A percentile compares a stretch with the other conserved stretches of the same genome.
These are phyloP conservation scores for Macrosteles quadrilineatus DNA, from an alignment of 1,140 invertebrate genomes.

Conservation along the genomic window DNA sequence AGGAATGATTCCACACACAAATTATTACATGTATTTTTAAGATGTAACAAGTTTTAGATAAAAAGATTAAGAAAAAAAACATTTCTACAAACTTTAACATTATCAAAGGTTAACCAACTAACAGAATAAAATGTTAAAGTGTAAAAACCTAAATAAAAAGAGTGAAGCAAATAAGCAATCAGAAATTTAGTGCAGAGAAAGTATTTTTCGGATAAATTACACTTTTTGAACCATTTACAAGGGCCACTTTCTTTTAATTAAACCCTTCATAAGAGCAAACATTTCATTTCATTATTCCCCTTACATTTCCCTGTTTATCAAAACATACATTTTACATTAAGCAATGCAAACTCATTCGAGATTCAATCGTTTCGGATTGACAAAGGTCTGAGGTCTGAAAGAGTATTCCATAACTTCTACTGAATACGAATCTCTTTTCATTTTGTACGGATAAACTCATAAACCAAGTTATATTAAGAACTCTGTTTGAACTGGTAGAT, in stretches of 20 bases:
- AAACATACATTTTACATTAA: constrained; percentile 22
- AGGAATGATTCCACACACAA: too few species aligned
- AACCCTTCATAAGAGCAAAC: background rate
- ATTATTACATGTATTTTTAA: too few species aligned
- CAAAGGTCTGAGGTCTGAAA: background rate
- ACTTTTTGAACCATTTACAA: constrained; percentile 10
- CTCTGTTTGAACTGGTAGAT: too few species aligned
- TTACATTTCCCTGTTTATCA: constrained; percentile 16
- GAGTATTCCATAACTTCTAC: background rate
- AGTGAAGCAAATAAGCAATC: background rate
- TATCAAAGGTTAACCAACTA: too few species aligned
- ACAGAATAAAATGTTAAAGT: too few species aligned
- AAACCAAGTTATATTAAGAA: too few species aligned
- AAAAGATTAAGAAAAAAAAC: too few species aligned
- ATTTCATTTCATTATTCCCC: constrained; percentile 22
- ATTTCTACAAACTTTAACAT: too few species aligned
- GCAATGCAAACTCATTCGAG: constrained; percentile 18
- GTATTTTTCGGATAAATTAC: constrained; percentile 19
- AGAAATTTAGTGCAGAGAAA: background rate
- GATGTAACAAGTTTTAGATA: too few species aligned
- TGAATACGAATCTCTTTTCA: constrained; percentile 14
- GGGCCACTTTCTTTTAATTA: constrained; percentile 24
- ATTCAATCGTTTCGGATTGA: constrained; percentile 21
- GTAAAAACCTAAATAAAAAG: too few species aligned
- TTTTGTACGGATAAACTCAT: too few species aligned